Conservation (phyloP, 2,797 vertebrate genomes). For the Esox lucius region DNA sequence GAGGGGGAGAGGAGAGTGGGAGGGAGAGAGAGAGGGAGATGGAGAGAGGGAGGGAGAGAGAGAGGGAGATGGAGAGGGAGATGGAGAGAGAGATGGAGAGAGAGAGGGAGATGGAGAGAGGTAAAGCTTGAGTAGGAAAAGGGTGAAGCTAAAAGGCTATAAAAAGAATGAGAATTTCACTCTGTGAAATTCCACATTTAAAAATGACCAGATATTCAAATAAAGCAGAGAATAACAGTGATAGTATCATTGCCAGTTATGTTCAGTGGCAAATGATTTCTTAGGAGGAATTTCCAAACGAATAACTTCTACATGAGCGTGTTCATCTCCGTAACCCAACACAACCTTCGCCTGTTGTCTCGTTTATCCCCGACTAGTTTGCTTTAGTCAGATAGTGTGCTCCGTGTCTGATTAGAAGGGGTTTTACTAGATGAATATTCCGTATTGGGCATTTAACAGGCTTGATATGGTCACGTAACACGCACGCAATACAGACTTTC, state of each 20-base stretch:
- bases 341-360: slow-evolving; percentile 55
- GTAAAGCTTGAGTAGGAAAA: slow-evolving; percentile 27
- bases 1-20: too few relatives aligned
- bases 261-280: slow-evolving; percentile 71
- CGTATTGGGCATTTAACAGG: background rate
- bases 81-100: too few relatives aligned
- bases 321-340: slow-evolving; percentile 60
- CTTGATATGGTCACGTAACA: background rate
- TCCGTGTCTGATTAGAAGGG: background rate
- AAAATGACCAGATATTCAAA: too few relatives aligned
- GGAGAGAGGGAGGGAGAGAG: background rate
- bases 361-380: background rate
- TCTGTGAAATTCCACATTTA: slow-evolving; percentile 65
- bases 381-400: background rate
- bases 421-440: background rate
- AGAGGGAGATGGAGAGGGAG: too few relatives aligned
- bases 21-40: background rate
- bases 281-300: slow-evolving; percentile 67
- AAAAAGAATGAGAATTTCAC: slow-evolving; percentile 38
- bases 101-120: too few relatives aligned
- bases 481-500: background rate
- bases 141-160: background rate
- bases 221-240: slow-evolving; percentile 67
- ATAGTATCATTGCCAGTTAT: slow-evolving; percentile 63
- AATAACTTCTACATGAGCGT: slow-evolving; percentile 69